phyloP scores from a whole-genome alignment of 2,113 vertebrate species.

The Peromyscus polionotus region DNA sequence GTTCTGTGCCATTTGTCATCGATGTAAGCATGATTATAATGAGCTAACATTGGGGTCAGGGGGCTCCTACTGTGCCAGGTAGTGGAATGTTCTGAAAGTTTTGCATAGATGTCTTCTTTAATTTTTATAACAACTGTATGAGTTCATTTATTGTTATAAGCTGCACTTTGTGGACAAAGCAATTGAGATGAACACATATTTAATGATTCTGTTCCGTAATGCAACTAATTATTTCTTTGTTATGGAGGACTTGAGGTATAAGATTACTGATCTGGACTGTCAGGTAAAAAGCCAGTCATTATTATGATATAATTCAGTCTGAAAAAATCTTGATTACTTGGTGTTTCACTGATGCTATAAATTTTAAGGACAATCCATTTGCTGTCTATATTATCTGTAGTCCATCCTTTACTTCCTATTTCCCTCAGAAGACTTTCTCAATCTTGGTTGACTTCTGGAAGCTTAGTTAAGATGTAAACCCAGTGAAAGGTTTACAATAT shows the following conservation, averaged over 20 bases:
- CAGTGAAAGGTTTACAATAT: constrained; percentile 4
- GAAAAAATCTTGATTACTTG: constrained; percentile 19
- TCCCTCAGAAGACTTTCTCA: constrained; percentile 43
- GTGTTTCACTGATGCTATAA: constrained; percentile 7
- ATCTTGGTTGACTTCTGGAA: constrained; percentile 20
- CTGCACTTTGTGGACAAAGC: constrained; percentile 21
- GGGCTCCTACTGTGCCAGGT: not conserved
- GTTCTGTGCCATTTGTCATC: not conserved
- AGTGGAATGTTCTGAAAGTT: not conserved
- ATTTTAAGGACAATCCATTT: constrained; percentile 1
- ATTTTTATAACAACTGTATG: not conserved
- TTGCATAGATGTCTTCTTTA: not conserved
- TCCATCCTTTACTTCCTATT: constrained; percentile 21
- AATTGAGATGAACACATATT: constrained; percentile 6
- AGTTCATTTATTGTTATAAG: constrained; percentile 26
- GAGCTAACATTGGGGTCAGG: not conserved
- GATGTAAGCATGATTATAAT: not conserved
- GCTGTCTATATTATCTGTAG: not conserved
- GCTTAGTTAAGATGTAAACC: constrained; percentile 1
- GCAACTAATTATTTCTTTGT: constrained; percentile 31
- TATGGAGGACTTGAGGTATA: not conserved
- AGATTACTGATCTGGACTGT: constrained; percentile 30
- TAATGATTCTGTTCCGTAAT: constrained; percentile 40
- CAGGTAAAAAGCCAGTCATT: constrained; percentile 43
- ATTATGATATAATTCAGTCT: constrained; percentile 7